Base-by-base conservation (phyloP, 2,113 vertebrate genomes). In the Cacatua alba region DNA sequence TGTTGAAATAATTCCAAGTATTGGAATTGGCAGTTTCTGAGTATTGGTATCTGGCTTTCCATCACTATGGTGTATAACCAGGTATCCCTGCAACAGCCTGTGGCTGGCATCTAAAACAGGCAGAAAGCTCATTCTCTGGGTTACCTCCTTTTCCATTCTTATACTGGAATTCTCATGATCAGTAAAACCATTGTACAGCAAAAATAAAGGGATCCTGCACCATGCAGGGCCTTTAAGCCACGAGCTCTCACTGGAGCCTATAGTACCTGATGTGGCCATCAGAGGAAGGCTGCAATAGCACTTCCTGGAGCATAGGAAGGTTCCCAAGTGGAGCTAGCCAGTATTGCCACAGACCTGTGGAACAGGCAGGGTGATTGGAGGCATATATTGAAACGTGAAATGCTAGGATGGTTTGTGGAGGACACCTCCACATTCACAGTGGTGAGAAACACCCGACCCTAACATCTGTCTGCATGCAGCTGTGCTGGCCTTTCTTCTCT, bases 231-330 rank as follows among this genome's bases (percentile, higher is more conserved):
- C 39, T 46, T 86, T 17, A 63, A 52, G 48, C 16, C 67, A 21
- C 0, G 0, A 43, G 13, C 24, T 62, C 11, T 17, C 14, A 2
- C 2, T 26, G n/a, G 11, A 68, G 7, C 21, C 44, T 17, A 0
- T 18, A 2, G 4, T 8, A 17, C 6, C 0, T 24, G 23, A 35
- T 21, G 8, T 17, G 43, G 20, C 39, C 55, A 29, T 5, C 43
- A 35, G 68, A 53, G 48, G 37, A 72, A 49, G 26, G 82, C 31
- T 80, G 19, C 10, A 20, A 1, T 2, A 75, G 62, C 69, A 4
- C 14, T 46, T 0, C 18, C 33, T 80, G 39, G 24, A 69, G 67
- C 17, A 14, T 4, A n/a, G 31, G 37, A 72, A 52, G 16, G 4
- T 15, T 57, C 62, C 37, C 6, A 3, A 2, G 11, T 15, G 13